These are phyloP conservation scores for Orthosia gothica DNA, from an alignment of 2,888 invertebrate species.

Conservation along the genomic window DNA sequence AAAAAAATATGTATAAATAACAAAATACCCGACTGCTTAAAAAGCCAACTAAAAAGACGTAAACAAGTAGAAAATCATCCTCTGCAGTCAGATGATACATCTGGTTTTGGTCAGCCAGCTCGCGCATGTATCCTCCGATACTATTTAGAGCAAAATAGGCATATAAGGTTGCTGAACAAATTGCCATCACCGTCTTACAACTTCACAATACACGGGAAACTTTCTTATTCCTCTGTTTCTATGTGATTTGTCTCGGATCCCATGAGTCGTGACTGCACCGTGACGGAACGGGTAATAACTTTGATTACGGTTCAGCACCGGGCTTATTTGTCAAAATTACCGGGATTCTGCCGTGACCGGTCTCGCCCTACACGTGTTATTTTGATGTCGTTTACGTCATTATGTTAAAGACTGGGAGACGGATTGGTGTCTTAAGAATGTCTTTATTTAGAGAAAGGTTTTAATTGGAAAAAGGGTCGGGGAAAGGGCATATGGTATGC, in stretches of 20 bases:
- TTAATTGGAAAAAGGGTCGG: neutral
- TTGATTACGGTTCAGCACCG: slow-evolving; percentile 67
- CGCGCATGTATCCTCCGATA: no score
- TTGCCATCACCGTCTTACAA: slow-evolving; percentile 13
- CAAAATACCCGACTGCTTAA: no score
- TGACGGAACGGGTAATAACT: slow-evolving; percentile 68
- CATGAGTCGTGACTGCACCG: slow-evolving; percentile 62
- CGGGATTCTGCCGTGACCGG: slow-evolving; percentile 67
- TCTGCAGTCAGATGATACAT: no score
- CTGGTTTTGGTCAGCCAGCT: no score
- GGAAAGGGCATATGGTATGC: neutral
- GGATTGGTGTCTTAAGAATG: neutral
- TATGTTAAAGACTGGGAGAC: slow-evolving; percentile 56
- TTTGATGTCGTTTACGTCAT: slow-evolving; percentile 63
- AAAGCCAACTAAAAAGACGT: no score
- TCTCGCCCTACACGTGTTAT: slow-evolving; percentile 60
- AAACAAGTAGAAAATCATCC: no score
- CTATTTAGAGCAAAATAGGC: no score
- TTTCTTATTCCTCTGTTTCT: slow-evolving; percentile 29
- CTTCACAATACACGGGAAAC: slow-evolving; percentile 11
- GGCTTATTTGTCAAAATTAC: slow-evolving; percentile 77
- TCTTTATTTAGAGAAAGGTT: neutral
- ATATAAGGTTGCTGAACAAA: neutral
- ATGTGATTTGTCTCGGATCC: slow-evolving; percentile 53
- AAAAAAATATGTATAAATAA: no score